Conservation (phyloP, 2,113 vertebrate genomes). For the Tapirus terrestris region DNA sequence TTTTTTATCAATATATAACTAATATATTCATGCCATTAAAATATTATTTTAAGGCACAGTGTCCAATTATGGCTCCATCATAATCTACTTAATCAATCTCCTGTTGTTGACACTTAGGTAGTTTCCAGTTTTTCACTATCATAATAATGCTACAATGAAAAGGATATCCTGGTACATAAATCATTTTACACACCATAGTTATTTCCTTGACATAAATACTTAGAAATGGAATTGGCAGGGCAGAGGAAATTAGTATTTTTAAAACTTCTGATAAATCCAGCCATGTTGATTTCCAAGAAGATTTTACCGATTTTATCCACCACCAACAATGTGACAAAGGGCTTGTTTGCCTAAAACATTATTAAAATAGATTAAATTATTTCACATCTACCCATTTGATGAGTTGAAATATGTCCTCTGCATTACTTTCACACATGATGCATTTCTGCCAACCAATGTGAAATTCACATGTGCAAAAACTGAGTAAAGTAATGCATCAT, state of each 20-base stretch:
- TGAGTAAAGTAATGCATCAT: background rate
- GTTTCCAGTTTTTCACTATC: conserved; percentile 42
- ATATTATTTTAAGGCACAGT: background rate
- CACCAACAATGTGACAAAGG: background rate
- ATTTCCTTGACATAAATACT: background rate
- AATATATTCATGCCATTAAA: background rate
- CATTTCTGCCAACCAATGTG: background rate
- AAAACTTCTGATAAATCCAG: background rate
- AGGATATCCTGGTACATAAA: background rate
- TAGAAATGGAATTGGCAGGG: background rate
- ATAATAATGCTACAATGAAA: background rate
- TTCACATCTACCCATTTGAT: background rate
- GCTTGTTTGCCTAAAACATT: background rate
- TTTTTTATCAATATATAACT: background rate
- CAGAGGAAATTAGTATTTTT: conserved; percentile 4
- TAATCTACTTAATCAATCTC: background rate
- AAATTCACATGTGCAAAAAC: background rate
- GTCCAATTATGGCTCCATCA: background rate
- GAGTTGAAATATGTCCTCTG: background rate
- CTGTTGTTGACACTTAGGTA: background rate
- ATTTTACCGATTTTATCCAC: background rate
- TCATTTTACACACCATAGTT: background rate
- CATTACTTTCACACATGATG: background rate
- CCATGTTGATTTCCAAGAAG: background rate
- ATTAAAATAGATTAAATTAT: background rate